Evolutionary conservation across 2,888 invertebrate genomes (phyloP).

Genomic region (Lasioglossum marginatum): DNA sequence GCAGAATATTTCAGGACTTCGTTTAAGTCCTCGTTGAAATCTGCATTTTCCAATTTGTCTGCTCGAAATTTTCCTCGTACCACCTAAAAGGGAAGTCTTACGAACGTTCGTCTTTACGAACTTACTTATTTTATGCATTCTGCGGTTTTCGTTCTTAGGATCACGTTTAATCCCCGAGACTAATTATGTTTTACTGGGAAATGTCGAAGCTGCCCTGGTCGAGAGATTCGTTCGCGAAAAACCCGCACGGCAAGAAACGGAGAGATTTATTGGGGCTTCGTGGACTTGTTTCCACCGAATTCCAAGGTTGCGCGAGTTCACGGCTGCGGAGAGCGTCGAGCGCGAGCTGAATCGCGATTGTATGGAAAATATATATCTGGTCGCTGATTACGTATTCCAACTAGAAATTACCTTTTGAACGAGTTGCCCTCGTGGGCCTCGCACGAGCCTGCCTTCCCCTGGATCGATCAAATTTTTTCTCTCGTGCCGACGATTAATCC

Average conservation of each 20-base stretch:
- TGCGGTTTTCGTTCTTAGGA: not conserved
- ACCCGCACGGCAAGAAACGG: not conserved
- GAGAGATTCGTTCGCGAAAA: not conserved
- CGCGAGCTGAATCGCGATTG: conserved; percentile 40
- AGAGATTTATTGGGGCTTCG: not conserved
- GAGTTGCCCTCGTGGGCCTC: conserved; percentile 3
- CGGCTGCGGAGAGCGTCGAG: conserved; percentile 13
- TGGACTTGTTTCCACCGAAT: conserved; percentile 27
- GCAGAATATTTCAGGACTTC: no score
- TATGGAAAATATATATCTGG: conserved; percentile 15
- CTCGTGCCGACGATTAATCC: not conserved
- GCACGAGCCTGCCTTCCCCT: not conserved
- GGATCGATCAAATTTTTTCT: not conserved
- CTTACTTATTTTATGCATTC: not conserved
- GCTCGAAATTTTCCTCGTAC: not conserved
- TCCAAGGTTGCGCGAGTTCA: conserved; percentile 39
- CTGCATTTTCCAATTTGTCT: not conserved
- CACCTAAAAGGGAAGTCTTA: not conserved
- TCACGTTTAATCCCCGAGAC: not conserved
- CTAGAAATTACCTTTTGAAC: conserved; percentile 33
- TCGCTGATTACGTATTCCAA: conserved; percentile 12
- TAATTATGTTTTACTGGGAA: not conserved
- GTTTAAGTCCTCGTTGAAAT: no score
- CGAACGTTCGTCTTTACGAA: not conserved
- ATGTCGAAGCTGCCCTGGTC: not conserved